Evolutionary conservation across 2,797 vertebrate species (phyloP), one percentile per base, ranked within the genome.

Genomic region (Molossus molossus): DNA sequence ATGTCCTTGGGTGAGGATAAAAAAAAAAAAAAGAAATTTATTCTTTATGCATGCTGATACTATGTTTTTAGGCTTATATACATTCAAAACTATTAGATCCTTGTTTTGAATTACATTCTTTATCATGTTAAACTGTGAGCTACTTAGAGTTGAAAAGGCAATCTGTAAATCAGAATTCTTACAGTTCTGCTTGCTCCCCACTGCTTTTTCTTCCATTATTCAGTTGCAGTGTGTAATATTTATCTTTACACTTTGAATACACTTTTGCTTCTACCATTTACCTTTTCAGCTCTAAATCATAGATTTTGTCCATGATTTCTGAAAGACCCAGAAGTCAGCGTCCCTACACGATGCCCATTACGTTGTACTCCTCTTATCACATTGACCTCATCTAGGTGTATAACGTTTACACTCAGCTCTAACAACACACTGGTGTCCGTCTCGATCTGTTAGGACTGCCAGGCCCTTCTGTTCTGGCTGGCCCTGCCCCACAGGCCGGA

Each of bases 221-320:
- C 45, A 69, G 21, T 50, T 83, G 80, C 72, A 64, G 21, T 80
- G 76, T 33, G 29, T 15, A 55, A 81, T 58, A 76, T 48, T 69
- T 64, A 62, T 50, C n/a, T 92, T 65, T 85, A 73, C 6, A 37
- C 17, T 65, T 95, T 50, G 81, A 93, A 64, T 67, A 75, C 40
- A 89, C 27, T 25, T 86, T 88, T 45, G 65, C 50, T 65, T 72
- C 70, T 17, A 50, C 29, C 6, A 55, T 40, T 83, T 87, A 15
- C 11, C 27, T 90, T 82, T 58, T 62, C 48, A 69, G 13, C 27
- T 95, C 9, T 84, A 37, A 83, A 60, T 65, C 6, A 27, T 64
- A 60, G 15, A 27, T 48, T 62, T 75, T 58, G 21, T 65, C n/a
- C 6, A 45, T 45, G 4, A 45, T 45, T 5, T 45, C 8, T 58